phyloP scores from a whole-genome alignment of 2,888 invertebrate species.

The Eupithecia subumbrata region DNA sequence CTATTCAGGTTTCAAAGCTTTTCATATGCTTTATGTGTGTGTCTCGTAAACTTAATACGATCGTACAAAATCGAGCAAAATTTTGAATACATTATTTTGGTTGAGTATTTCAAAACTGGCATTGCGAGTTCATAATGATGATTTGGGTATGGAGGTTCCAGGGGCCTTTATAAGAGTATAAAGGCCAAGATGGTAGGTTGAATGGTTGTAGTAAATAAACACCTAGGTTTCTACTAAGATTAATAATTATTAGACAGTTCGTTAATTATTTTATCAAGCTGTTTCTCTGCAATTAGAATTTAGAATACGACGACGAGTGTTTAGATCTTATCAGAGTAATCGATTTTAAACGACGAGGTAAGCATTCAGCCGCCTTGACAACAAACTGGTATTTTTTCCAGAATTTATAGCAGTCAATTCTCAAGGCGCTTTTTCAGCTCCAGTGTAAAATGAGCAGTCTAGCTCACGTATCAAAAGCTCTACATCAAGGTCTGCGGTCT shows the following conservation, averaged over 20 bases:
- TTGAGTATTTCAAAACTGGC: neutral
- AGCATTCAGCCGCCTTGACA: neutral
- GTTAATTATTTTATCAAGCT: neutral
- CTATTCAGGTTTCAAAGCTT: conserved; percentile 8
- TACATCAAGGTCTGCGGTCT: conserved; percentile 29
- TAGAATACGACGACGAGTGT: neutral
- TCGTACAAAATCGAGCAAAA: neutral
- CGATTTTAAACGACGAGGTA: neutral
- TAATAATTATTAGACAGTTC: neutral
- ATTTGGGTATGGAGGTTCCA: neutral
- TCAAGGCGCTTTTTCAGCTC: conserved; percentile 8
- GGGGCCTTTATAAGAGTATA: neutral
- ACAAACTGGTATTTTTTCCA: neutral
- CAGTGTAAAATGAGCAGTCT: conserved; percentile 15
- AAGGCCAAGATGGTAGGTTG: neutral
- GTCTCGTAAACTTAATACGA: neutral
- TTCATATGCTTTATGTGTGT: conserved; percentile 4
- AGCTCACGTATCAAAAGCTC: conserved; percentile 23
- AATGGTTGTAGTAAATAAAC: neutral
- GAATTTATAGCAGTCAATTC: neutral
- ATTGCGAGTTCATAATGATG: neutral
- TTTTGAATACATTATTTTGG: neutral
- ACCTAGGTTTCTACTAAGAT: neutral
- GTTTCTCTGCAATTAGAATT: neutral
- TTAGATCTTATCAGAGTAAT: neutral